Conservation (phyloP, 1,140 invertebrate genomes). For the Neocloeon triangulifer region DNA sequence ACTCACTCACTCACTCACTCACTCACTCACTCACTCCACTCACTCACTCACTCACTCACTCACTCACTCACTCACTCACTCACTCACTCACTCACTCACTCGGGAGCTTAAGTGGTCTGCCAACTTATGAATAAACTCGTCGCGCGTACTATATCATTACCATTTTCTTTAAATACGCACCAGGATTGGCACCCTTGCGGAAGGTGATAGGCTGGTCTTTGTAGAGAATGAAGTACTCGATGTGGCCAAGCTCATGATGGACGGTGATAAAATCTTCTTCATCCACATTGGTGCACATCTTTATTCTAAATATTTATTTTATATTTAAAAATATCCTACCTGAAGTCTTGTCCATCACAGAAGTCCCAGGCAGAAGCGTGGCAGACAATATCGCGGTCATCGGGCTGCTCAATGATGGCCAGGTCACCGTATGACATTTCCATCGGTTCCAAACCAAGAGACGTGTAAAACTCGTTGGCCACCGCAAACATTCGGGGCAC, state of each 20-base stretch:
- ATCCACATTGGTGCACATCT: slow-evolving; percentile 51
- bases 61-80: too few relatives aligned
- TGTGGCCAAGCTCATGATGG: slow-evolving; percentile 61
- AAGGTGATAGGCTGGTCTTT: slow-evolving; percentile 38
- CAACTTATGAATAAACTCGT: too few relatives aligned
- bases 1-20: too few relatives aligned
- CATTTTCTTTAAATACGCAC: too few relatives aligned
- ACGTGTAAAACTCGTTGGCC: slow-evolving; percentile 25
- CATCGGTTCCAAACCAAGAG: slow-evolving; percentile 18
- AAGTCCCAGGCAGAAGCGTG: slow-evolving; percentile 67
- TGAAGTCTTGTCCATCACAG: slow-evolving; percentile 37
- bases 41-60: too few relatives aligned
- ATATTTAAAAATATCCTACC: too few relatives aligned
- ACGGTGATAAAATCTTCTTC: slow-evolving; percentile 40
- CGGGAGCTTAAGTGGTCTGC: too few relatives aligned
- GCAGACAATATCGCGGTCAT: slow-evolving; percentile 35
- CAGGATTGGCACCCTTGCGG: slow-evolving; percentile 48
- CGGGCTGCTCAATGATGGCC: slow-evolving; percentile 30
- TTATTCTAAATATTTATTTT: too few relatives aligned
- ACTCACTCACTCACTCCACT: too few relatives aligned
- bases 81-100: too few relatives aligned
- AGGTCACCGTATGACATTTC: background rate
- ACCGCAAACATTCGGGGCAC: slow-evolving; percentile 19
- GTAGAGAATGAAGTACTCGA: slow-evolving; percentile 50
- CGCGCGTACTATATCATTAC: too few relatives aligned